Conservation (phyloP, 2,797 vertebrate genomes). For the Amblyopsis hoosieri region DNA sequence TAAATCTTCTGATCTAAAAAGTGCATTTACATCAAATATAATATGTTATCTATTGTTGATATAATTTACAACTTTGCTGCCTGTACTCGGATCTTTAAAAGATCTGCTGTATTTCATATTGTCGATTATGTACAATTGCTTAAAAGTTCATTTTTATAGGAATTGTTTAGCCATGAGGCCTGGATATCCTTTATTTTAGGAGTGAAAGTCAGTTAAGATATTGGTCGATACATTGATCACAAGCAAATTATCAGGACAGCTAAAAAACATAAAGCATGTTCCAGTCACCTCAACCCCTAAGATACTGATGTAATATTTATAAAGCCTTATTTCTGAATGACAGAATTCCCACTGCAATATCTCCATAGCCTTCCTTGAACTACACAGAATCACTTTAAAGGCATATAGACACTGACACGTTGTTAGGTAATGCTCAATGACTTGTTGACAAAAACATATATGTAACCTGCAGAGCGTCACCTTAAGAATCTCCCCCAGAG, state of each 20-base stretch:
- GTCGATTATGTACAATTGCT: too few species aligned
- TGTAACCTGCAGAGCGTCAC: neutral
- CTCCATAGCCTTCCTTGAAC: neutral
- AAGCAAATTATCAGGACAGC: slow-evolving; percentile 25
- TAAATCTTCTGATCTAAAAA: too few species aligned
- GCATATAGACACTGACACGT: neutral
- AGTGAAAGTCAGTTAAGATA: slow-evolving; percentile 25
- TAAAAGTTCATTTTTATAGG: too few species aligned
- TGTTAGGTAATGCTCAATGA: neutral
- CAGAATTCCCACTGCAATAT: neutral
- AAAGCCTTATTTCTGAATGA: slow-evolving; percentile 10
- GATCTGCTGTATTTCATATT: too few species aligned
- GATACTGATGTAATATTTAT: slow-evolving; percentile 25
- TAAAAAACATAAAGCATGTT: slow-evolving; percentile 20
- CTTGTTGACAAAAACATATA: neutral
- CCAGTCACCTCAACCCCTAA: neutral
- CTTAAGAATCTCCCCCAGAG: neutral
- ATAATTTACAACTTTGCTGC: too few species aligned
- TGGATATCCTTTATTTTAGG: slow-evolving; percentile 14
- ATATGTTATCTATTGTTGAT: too few species aligned
- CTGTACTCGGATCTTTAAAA: too few species aligned
- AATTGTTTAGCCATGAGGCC: too few species aligned
- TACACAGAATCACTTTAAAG: too few species aligned
- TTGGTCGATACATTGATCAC: slow-evolving; percentile 15
- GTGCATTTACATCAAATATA: too few species aligned